These are phyloP conservation scores for Henricia sp. DNA, from an alignment of 53 echinoderm and acorn worm genomes.

Conservation along the genomic window DNA sequence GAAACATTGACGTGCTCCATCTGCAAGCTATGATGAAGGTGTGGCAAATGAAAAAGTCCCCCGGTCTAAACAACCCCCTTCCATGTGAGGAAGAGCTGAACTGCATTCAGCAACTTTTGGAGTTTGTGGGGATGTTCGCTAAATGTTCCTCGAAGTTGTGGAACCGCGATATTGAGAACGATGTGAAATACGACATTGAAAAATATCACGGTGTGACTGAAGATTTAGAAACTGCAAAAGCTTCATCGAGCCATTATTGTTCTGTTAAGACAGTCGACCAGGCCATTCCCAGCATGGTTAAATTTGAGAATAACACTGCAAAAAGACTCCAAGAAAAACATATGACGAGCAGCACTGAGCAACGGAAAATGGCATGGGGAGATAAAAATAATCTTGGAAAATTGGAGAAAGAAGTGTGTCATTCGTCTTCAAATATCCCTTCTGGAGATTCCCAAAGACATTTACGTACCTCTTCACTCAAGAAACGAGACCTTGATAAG, in stretches of 20 bases:
- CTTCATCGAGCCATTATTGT: not conserved
- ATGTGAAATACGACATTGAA: not conserved
- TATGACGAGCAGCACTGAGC: not conserved
- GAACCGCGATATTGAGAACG: conserved; percentile 32
- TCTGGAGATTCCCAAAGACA: conserved; percentile 12
- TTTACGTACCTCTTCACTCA: not conserved
- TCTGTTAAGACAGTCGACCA: conserved; percentile 55
- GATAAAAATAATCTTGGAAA: not conserved
- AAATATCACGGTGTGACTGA: conserved; percentile 13
- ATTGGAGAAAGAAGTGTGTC: not conserved
- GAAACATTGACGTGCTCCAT: conserved; percentile 68
- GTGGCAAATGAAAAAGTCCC: conserved; percentile 52
- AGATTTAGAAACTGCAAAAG: not conserved
- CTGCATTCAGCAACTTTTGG: conserved; percentile 24
- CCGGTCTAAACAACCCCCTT: not conserved
- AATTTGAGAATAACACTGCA: conserved; percentile 32
- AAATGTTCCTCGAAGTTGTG: conserved; percentile 26
- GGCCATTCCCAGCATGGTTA: conserved; percentile 33
- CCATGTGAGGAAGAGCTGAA: conserved; percentile 22
- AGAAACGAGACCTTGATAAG: conserved; percentile 14
- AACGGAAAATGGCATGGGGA: conserved; percentile 51
- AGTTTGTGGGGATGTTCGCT: conserved; percentile 28
- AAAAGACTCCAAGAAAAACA: conserved; percentile 19
- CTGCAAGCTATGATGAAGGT: conserved; percentile 76
- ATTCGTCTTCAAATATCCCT: not conserved